phyloP scores from a whole-genome alignment of 1,140 invertebrate genomes.

The Drosophila quadrilineata region DNA sequence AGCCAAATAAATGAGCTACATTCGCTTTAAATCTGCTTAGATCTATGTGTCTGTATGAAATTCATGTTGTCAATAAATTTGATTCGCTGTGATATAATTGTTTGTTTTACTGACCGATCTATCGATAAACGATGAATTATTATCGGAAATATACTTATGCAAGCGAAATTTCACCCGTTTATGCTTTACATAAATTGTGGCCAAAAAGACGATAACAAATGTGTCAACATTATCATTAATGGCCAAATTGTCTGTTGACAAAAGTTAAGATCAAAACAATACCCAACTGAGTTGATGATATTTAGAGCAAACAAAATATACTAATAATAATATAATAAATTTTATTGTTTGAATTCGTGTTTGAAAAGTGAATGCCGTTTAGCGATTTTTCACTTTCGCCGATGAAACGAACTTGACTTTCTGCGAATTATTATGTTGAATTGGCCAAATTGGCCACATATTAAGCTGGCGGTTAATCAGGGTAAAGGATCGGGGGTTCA shows the following conservation, averaged over 20 bases:
- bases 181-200: conserved; percentile 17
- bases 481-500: conserved; percentile 29
- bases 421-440: conserved; percentile 13
- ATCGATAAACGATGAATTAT: conserved; percentile 5
- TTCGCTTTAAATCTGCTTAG: too few relatives aligned
- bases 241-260: conserved; percentile 13
- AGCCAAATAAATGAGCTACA: too few relatives aligned
- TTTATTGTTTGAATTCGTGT: not conserved
- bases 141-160: conserved; percentile 23
- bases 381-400: conserved; percentile 36
- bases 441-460: conserved; percentile 9
- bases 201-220: conserved; percentile 1
- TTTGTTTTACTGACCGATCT: not conserved
- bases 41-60: too few relatives aligned
- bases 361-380: conserved; percentile 33
- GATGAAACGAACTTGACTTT: too few relatives aligned
- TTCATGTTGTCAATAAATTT: not conserved
- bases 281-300: conserved; percentile 2
- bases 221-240: conserved; percentile 30
- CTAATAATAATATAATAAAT: conserved; percentile 5
- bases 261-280: conserved; percentile 4
- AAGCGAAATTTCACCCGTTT: conserved; percentile 28
- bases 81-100: not conserved
- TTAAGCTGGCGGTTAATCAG: conserved; percentile 10
- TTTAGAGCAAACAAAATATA: conserved; percentile 7